Conservation (phyloP, 2,888 invertebrate species). For the Nemoura dubitans region DNA sequence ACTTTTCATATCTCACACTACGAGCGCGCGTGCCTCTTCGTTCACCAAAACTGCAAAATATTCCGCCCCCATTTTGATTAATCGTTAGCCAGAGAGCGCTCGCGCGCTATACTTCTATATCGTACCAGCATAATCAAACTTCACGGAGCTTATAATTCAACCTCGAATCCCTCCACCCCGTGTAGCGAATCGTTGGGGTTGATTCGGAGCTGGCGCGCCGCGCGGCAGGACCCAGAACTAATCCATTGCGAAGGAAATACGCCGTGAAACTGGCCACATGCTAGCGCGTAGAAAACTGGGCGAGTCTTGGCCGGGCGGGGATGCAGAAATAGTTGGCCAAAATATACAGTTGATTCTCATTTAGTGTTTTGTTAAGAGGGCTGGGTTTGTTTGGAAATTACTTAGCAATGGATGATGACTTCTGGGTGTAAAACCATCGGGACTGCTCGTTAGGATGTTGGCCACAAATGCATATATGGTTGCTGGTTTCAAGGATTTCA, state of each 20-base stretch:
- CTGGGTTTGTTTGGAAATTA: too few relatives aligned
- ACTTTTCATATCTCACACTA: background rate
- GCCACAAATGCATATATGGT: too few relatives aligned
- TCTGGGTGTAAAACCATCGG: too few relatives aligned
- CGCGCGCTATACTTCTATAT: background rate
- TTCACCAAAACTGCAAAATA: background rate
- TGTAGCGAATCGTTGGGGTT: background rate
- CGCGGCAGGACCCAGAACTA: background rate
- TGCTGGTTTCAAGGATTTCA: too few relatives aligned
- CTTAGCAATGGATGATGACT: too few relatives aligned
- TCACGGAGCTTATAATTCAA: background rate
- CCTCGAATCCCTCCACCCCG: background rate
- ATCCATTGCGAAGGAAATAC: background rate
- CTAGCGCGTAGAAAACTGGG: background rate
- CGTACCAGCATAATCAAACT: background rate
- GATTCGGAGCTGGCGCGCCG: background rate
- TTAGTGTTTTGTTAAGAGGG: too few relatives aligned
- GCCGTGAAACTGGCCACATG: constrained; percentile 5
- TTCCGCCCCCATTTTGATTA: constrained; percentile 12
- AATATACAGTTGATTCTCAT: too few relatives aligned
- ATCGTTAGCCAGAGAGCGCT: background rate
- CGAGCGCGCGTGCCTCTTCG: background rate
- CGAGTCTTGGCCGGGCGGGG: background rate
- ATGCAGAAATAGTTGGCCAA: background rate
- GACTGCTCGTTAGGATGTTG: too few relatives aligned